A percentile compares a stretch with the other conserved stretches of the same genome.
Evolutionary conservation across 2,888 invertebrate genomes (phyloP).

Genomic region (Chaitophorus viminalis): DNA sequence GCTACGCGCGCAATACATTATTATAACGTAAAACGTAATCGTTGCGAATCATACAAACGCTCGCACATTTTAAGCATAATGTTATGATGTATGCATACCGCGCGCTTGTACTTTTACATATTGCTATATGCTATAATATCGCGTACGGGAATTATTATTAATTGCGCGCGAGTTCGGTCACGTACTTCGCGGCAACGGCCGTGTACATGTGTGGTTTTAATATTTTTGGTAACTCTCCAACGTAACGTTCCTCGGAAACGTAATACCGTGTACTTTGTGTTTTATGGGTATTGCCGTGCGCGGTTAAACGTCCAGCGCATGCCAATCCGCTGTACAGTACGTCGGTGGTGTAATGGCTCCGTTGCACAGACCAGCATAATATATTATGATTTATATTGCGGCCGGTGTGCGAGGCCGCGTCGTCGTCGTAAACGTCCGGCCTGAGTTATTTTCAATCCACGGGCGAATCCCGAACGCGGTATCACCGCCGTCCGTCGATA

Average conservation of each 20-base stretch:
- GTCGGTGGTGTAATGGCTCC: not conserved
- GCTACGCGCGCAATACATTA: not conserved
- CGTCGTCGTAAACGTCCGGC: constrained; percentile 32
- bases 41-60: too few relatives aligned
- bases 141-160: not conserved
- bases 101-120: not conserved
- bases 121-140: too few relatives aligned
- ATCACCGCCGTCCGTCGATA: too few relatives aligned
- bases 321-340: constrained; percentile 10
- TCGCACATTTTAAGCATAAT: too few relatives aligned
- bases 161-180: constrained; percentile 8
- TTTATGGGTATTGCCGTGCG: constrained; percentile 42
- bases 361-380: too few relatives aligned
- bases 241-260: constrained; percentile 46
- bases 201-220: constrained; percentile 25
- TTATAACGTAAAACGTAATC: not conserved
- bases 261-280: constrained; percentile 51
- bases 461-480: too few relatives aligned
- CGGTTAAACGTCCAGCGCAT: constrained; percentile 21
- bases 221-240: constrained; percentile 52
- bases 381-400: too few relatives aligned
- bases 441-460: constrained; percentile 48
- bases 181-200: not conserved
- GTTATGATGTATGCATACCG: not conserved
- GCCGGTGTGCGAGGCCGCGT: not conserved